phyloP scores from a whole-genome alignment of 2,888 invertebrate genomes.

The Cephus pulcher region DNA sequence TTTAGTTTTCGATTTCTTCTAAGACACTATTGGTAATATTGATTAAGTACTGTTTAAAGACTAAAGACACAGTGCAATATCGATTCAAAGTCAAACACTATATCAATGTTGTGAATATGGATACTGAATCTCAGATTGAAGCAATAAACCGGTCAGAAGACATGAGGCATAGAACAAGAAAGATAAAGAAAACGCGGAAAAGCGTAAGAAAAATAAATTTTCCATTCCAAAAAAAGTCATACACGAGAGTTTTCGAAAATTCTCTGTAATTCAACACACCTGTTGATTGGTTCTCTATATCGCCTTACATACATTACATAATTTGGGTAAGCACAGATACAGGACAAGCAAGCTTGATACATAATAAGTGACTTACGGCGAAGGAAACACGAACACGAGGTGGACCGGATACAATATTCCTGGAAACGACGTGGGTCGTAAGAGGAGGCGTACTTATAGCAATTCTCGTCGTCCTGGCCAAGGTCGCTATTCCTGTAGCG shows the following conservation, averaged over 20 bases:
- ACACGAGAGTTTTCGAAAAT: background rate
- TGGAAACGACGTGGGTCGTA: slow-evolving; percentile 1
- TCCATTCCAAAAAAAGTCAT: background rate
- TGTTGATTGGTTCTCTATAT: background rate
- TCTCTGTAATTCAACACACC: background rate
- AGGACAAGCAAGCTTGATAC: background rate
- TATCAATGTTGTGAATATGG: no score
- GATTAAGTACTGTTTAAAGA: no score
- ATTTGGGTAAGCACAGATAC: no score
- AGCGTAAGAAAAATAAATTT: background rate
- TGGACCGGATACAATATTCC: slow-evolving; percentile 18
- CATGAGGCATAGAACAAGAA: background rate
- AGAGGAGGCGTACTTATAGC: no score
- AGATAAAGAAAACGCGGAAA: background rate
- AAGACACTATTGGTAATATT: no score
- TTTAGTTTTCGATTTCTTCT: no score
- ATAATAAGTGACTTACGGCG: slow-evolving; percentile 29
- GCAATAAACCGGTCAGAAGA: no score
- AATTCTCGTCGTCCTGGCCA: background rate
- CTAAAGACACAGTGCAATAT: no score
- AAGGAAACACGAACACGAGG: slow-evolving; percentile 33
- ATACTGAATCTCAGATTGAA: no score
- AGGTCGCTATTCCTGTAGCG: background rate
- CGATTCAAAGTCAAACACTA: no score
- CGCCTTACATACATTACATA: no score